A percentile compares a stretch with the other conserved stretches of the same genome.
Conservation (phyloP, 2,888 invertebrate genomes). For the Lagria hirta region DNA sequence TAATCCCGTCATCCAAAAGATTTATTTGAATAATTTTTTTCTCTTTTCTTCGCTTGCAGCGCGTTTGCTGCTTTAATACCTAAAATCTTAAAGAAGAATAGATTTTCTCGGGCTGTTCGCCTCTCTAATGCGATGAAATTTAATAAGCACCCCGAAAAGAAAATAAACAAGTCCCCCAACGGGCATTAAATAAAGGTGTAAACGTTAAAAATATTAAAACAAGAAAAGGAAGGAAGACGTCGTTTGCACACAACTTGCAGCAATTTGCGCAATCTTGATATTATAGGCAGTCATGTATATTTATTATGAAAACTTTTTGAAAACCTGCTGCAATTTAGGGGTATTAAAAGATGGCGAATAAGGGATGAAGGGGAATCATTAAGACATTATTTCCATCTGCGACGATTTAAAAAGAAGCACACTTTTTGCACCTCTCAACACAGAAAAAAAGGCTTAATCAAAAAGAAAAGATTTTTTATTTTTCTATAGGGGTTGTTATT, state of each 20-base stretch:
- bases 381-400: slow-evolving; percentile 56
- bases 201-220: slow-evolving; percentile 48
- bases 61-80: slow-evolving; percentile 3
- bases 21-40: slow-evolving; percentile 4
- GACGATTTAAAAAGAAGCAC: too few relatives aligned
- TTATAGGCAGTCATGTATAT: slow-evolving; percentile 52
- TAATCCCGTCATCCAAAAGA: slow-evolving; percentile 13
- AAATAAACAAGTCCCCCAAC: slow-evolving; percentile 48
- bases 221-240: slow-evolving; percentile 34
- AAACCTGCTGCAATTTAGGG: slow-evolving; percentile 48
- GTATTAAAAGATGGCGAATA: slow-evolving; percentile 48
- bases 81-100: slow-evolving; percentile 39
- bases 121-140: slow-evolving; percentile 48
- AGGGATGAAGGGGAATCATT: slow-evolving; percentile 47
- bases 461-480: too few relatives aligned
- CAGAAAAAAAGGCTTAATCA: too few relatives aligned
- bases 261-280: slow-evolving; percentile 53
- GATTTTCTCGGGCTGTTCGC: slow-evolving; percentile 38
- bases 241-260: slow-evolving; percentile 43
- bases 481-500: too few relatives aligned
- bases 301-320: slow-evolving; percentile 51
- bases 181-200: slow-evolving; percentile 52
- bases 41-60: neutral
- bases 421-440: too few relatives aligned
- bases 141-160: slow-evolving; percentile 49